Base-by-base conservation (phyloP, 2,797 vertebrate genomes). In the Coccyzus lansbergi region DNA sequence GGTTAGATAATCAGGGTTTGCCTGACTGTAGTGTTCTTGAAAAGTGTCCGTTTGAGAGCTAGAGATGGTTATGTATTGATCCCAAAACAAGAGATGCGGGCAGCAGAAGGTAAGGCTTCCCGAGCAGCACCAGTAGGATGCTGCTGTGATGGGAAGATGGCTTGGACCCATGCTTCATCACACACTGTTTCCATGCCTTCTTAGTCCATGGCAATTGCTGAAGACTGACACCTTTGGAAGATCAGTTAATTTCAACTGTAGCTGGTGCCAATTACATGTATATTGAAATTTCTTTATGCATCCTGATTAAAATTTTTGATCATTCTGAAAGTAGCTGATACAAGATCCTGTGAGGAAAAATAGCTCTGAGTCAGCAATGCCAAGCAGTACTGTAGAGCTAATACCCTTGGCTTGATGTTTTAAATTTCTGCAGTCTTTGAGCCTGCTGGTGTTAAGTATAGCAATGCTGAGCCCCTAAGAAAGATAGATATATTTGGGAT, bases 341-440 rank as follows among this genome's bases (percentile, higher is more conserved):
- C 40, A 42, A 28, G 24, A 21, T 52, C 28, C 82, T 58, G 5
- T 28, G 42, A 74, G n/a, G 34, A 51, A 65, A 49, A 70, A 38
- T 9, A 0, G 0, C 34, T 80, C 6, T 2, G 4, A 51, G 10
- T 42, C 10, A 5, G 25, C 15, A 76, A 14, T 33, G 22, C 51
- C 77, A 40, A 82, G 14, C 7, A 31, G n/a, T 6, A 5, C 64
- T 1, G 2, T 25, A 49, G 13, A 44, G 36, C 9, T 52, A 33
- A 64, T 56, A n/a, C 12, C 9, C 29, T 70, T 3, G 5, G 15
- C n/a, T 65, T 42, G 53, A 4, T 31, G 12, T 31, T 55, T 75
- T 86, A 36, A 64, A 14, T 19, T 78, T 82, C 82, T 72, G 29
- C 12, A 44, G 44, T 29, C 2, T 15, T 88, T 2, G 58, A 46